Evolutionary conservation across 2,888 invertebrate species (phyloP).

Genomic region (Drosophila neotestacea): DNA sequence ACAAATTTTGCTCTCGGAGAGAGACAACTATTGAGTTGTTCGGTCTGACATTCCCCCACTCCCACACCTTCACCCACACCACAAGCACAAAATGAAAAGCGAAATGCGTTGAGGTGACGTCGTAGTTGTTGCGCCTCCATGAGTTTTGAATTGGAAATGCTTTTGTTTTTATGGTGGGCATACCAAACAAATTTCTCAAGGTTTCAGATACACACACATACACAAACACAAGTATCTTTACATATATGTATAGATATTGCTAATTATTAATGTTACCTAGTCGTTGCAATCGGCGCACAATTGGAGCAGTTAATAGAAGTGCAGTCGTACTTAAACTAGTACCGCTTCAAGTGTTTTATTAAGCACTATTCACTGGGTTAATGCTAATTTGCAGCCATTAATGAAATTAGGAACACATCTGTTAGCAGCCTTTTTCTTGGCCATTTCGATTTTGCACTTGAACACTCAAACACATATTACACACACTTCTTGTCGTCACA

Average conservation of each 20-base stretch:
- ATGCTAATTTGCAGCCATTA: constrained; percentile 55
- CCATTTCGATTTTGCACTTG: constrained; percentile 45
- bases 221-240: neutral
- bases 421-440: constrained; percentile 40
- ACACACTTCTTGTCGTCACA: constrained; percentile 39
- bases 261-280: constrained; percentile 66
- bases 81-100: constrained; percentile 65
- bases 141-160: constrained; percentile 63
- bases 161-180: constrained; percentile 59
- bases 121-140: constrained; percentile 64
- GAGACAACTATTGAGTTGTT: constrained; percentile 47
- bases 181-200: constrained; percentile 65
- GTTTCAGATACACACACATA: constrained; percentile 38
- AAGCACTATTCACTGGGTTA: constrained; percentile 46
- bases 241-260: constrained; percentile 17
- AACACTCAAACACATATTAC: constrained; percentile 14
- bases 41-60: constrained; percentile 1
- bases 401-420: constrained; percentile 35
- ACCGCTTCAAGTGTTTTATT: constrained; percentile 53
- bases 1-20: constrained; percentile 28
- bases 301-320: constrained; percentile 44
- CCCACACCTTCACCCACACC: constrained; percentile 10
- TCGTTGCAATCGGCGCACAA: constrained; percentile 49
- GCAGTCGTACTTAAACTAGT: constrained; percentile 27
- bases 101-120: constrained; percentile 68